A percentile compares a stretch with the other conserved stretches of the same genome.
These are phyloP conservation scores for Euura lappo DNA, from an alignment of 1,140 invertebrate species.

Conservation along the genomic window DNA sequence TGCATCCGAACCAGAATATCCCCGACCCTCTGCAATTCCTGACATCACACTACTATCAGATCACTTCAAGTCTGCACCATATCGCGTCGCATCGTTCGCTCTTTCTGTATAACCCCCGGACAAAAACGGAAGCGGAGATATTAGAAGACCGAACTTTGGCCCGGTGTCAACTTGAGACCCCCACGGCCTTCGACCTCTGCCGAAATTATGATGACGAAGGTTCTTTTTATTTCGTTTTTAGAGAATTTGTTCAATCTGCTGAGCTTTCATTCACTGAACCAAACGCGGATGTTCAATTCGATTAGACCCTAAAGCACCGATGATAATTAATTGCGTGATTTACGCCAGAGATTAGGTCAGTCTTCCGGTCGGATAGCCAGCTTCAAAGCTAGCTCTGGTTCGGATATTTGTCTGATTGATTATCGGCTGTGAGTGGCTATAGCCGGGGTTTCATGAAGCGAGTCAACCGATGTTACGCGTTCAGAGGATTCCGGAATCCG, in stretches of 20 bases:
- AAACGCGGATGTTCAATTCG: no score
- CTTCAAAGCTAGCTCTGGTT: not conserved
- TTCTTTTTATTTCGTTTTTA: no score
- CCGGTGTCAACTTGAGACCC: constrained; percentile 18
- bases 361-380: not conserved
- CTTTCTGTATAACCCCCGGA: not conserved
- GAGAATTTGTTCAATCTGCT: no score
- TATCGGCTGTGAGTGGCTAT: not conserved
- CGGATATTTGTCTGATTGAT: not conserved
- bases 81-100: not conserved
- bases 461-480: not conserved
- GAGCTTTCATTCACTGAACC: no score
- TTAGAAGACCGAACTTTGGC: constrained; percentile 5
- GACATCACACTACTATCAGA: constrained; percentile 2
- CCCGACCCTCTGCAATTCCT: not conserved
- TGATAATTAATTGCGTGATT: not conserved
- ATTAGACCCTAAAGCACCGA: no score
- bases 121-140: constrained; percentile 2
- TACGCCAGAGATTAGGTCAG: not conserved
- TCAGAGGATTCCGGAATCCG: not conserved
- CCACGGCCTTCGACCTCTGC: no score
- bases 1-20: constrained; percentile 12
- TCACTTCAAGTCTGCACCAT: constrained; percentile 9
- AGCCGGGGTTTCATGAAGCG: no score
- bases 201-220: no score